Conservation (phyloP, 2,888 invertebrate genomes). For the Carabus problematicus region DNA sequence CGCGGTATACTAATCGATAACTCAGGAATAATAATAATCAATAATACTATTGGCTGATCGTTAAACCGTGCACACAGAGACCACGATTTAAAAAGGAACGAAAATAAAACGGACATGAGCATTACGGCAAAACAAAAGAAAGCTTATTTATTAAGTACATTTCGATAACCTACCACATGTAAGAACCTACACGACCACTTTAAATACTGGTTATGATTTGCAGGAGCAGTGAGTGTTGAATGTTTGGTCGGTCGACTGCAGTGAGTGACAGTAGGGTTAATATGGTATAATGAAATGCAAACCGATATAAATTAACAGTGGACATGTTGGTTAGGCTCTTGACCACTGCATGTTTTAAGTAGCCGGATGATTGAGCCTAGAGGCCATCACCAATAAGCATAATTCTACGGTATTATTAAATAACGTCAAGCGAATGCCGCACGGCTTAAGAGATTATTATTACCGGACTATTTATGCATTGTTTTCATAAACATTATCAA, state of each 20-base stretch:
- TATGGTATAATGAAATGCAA: conserved; percentile 52
- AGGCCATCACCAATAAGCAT: conserved; percentile 22
- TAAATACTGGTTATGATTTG: neutral
- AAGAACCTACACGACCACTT: neutral
- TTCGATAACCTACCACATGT: neutral
- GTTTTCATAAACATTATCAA: too few relatives aligned
- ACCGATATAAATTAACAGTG: conserved; percentile 50
- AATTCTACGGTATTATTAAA: conserved; percentile 28
- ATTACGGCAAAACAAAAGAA: too few relatives aligned
- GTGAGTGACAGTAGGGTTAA: conserved; percentile 51
- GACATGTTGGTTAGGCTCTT: neutral
- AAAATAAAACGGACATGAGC: too few relatives aligned
- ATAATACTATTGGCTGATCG: conserved; percentile 10
- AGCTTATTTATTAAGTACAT: too few relatives aligned
- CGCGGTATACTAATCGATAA: conserved; percentile 28
- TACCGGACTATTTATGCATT: too few relatives aligned
- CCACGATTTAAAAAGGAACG: too few relatives aligned
- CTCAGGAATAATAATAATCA: conserved; percentile 34
- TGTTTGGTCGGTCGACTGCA: conserved; percentile 45
- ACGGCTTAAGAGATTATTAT: neutral
- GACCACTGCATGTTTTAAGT: conserved; percentile 23
- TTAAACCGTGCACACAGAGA: neutral
- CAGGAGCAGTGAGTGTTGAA: neutral
- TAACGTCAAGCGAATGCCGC: conserved; percentile 16
- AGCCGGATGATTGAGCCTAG: conserved; percentile 23